Evolutionary conservation across 2,888 invertebrate species (phyloP).

Genomic region (Andrena marginata): DNA sequence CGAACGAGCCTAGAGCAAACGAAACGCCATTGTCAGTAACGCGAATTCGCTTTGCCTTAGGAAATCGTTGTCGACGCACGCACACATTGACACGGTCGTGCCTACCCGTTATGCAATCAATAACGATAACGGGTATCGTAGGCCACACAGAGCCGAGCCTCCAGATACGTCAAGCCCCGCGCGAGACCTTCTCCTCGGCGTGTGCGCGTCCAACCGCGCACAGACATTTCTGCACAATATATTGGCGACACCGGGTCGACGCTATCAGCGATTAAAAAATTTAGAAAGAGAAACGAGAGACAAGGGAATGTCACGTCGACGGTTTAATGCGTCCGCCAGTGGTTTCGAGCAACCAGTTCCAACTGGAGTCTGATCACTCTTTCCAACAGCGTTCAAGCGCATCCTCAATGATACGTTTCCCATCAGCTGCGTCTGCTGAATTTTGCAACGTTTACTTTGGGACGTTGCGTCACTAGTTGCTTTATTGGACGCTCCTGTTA

Average conservation of each 20-base stretch:
- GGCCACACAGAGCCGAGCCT: constrained; percentile 64
- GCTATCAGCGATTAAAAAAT: constrained; percentile 7
- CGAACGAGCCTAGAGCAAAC: neutral
- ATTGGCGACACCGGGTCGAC: constrained; percentile 7
- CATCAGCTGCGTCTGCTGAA: neutral
- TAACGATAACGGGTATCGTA: constrained; percentile 64
- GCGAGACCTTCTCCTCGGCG: constrained; percentile 2
- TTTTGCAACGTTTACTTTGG: too few relatives aligned
- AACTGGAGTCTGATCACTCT: constrained; percentile 9
- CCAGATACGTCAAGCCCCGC: constrained; percentile 66
- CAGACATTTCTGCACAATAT: neutral
- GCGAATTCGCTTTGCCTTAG: constrained; percentile 39
- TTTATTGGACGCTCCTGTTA: too few relatives aligned
- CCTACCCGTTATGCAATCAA: constrained; percentile 69
- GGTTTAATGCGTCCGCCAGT: neutral
- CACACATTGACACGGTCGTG: constrained; percentile 40
- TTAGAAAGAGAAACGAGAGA: neutral
- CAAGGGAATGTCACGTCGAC: neutral
- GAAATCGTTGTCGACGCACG: constrained; percentile 49
- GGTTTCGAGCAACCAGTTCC: constrained; percentile 4
- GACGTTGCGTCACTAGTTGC: too few relatives aligned
- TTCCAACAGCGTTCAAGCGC: neutral
- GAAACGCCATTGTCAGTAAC: constrained; percentile 19
- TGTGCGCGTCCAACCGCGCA: neutral
- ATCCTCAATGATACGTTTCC: neutral